These are phyloP conservation scores for Andrena flavipes DNA, from an alignment of 2,888 invertebrate species.

Conservation along the genomic window DNA sequence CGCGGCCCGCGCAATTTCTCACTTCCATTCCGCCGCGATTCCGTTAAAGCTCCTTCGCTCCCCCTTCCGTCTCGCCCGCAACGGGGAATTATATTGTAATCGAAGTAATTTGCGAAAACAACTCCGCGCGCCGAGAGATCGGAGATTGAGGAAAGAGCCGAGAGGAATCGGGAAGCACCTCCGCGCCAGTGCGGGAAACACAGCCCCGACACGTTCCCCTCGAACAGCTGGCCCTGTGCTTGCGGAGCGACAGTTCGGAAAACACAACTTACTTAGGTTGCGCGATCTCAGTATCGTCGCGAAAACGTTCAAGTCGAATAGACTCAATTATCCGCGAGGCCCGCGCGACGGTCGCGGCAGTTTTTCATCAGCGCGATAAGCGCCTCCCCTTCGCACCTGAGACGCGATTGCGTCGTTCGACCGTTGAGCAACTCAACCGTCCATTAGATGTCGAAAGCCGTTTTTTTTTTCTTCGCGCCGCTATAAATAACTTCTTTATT, in stretches of 20 bases:
- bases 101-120: conserved; percentile 66
- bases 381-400: conserved; percentile 40
- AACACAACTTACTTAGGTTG: not conserved
- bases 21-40: conserved; percentile 40
- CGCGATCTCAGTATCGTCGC: not conserved
- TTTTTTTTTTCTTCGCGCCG: conserved; percentile 11
- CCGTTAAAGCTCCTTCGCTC: conserved; percentile 52
- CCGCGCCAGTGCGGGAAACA: not conserved
- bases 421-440: conserved; percentile 16
- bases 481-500: conserved; percentile 34
- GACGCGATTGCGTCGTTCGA: conserved; percentile 17
- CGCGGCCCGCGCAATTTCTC: conserved; percentile 56
- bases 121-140: conserved; percentile 27
- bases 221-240: too few species aligned
- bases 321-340: not conserved
- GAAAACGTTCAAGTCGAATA: not conserved
- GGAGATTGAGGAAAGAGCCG: conserved; percentile 31
- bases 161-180: not conserved
- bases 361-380: conserved; percentile 10
- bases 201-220: not conserved
- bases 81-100: conserved; percentile 65
- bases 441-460: conserved; percentile 20
- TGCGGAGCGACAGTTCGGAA: not conserved
- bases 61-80: not conserved
- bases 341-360: too few species aligned